Evolutionary conservation across 1,140 invertebrate genomes (phyloP).

Genomic region (Physella acuta): DNA sequence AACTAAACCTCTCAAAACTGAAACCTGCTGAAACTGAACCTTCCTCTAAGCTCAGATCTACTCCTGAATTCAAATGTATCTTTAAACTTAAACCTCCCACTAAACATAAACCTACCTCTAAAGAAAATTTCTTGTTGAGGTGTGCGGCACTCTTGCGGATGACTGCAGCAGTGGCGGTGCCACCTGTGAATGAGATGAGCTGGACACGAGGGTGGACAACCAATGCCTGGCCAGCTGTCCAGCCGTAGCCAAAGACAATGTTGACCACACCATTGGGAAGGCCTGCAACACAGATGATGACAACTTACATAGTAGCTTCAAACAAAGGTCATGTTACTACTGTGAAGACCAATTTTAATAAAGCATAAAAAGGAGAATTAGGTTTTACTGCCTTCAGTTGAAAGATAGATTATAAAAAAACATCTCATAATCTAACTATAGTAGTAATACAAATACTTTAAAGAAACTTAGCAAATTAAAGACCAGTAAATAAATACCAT

Average conservation of each 20-base stretch:
- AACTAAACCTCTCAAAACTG: too few relatives aligned
- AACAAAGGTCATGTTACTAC: not conserved
- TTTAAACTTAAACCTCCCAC: too few relatives aligned
- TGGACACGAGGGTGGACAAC: constrained; percentile 63
- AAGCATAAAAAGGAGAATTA: too few relatives aligned
- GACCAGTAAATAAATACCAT: too few relatives aligned
- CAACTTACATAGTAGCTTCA: not conserved
- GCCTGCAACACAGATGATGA: constrained; percentile 47
- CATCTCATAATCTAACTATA: too few relatives aligned
- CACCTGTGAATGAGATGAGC: constrained; percentile 65
- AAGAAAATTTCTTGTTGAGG: constrained; percentile 64
- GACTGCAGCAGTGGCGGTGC: constrained; percentile 63
- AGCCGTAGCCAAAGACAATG: constrained; percentile 66
- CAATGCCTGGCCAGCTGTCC: constrained; percentile 62
- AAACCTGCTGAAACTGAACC: too few relatives aligned
- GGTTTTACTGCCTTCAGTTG: too few relatives aligned
- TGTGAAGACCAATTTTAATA: not conserved
- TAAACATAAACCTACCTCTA: constrained; percentile 62
- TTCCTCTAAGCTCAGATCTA: too few relatives aligned
- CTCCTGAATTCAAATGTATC: too few relatives aligned
- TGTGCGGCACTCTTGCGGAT: constrained; percentile 61
- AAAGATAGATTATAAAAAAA: too few relatives aligned
- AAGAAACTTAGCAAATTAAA: too few relatives aligned
- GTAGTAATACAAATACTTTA: too few relatives aligned
- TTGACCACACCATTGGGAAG: constrained; percentile 67